These are phyloP conservation scores for Pimephales promelas DNA, from an alignment of 2,113 vertebrate genomes.

Conservation along the genomic window DNA sequence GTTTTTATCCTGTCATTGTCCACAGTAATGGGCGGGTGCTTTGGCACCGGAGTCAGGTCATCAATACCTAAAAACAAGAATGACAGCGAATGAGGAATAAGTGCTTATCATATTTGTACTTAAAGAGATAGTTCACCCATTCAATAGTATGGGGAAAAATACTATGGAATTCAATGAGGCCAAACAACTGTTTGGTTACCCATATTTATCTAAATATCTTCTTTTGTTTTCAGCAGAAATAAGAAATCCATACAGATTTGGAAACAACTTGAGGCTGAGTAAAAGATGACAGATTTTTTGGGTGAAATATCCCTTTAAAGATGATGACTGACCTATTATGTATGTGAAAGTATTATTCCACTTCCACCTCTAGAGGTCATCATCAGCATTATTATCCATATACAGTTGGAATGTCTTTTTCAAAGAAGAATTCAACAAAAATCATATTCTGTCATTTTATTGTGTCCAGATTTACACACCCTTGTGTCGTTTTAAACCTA, in stretches of 20 bases:
- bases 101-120: not conserved
- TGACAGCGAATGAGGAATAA: not conserved
- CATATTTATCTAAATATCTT: no score
- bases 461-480: not conserved
- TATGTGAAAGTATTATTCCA: not conserved
- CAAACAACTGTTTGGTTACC: no score
- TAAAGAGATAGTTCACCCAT: not conserved
- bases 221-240: no score
- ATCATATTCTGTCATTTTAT: not conserved
- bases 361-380: constrained; percentile 49
- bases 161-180: no score
- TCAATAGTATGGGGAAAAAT: no score
- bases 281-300: not conserved
- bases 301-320: not conserved
- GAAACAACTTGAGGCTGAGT: no score
- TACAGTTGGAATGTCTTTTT: not conserved
- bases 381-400: not conserved
- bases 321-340: not conserved
- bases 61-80: constrained; percentile 58
- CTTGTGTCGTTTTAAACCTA: not conserved
- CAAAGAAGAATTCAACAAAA: not conserved
- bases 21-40: constrained; percentile 66
- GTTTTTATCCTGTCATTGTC: constrained; percentile 69
- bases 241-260: no score
- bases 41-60: constrained; percentile 66